A percentile compares a stretch with the other conserved stretches of the same genome.
These are phyloP conservation scores for Peucedramus taeniatus DNA, from an alignment of 2,113 vertebrate genomes.

Conservation along the genomic window DNA sequence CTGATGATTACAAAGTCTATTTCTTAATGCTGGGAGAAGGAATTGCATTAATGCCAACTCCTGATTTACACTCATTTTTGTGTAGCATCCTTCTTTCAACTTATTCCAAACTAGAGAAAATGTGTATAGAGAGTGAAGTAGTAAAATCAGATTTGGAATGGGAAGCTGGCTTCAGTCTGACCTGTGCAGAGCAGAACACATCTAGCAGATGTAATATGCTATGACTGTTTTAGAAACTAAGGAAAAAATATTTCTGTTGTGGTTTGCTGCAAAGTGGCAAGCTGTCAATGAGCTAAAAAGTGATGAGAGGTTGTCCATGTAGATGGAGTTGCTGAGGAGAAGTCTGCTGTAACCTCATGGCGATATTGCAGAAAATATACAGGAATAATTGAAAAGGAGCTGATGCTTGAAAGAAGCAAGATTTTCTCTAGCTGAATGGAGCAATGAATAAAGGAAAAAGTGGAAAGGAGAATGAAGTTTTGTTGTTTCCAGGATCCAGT, in stretches of 20 bases:
- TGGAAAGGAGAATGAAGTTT: background rate
- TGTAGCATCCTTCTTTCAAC: constrained; percentile 8
- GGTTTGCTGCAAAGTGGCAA: background rate
- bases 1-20: background rate
- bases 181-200: background rate
- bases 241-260: background rate
- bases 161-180: background rate
- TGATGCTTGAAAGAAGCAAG: background rate
- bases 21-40: background rate
- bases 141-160: background rate
- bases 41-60: background rate
- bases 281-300: background rate
- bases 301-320: background rate
- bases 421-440: background rate
- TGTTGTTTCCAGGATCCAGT: background rate
- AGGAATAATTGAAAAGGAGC: background rate
- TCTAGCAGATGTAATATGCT: constrained; percentile 1
- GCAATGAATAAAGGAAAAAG: background rate
- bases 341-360: background rate
- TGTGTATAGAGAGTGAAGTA: background rate
- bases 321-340: background rate
- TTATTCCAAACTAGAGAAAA: background rate
- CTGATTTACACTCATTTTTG: background rate
- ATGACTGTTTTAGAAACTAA: background rate
- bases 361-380: background rate